Percentiles rank a stretch among this genome's conserved stretches.
Conservation (phyloP, 2,113 vertebrate species). For the Prunella himalayana region DNA sequence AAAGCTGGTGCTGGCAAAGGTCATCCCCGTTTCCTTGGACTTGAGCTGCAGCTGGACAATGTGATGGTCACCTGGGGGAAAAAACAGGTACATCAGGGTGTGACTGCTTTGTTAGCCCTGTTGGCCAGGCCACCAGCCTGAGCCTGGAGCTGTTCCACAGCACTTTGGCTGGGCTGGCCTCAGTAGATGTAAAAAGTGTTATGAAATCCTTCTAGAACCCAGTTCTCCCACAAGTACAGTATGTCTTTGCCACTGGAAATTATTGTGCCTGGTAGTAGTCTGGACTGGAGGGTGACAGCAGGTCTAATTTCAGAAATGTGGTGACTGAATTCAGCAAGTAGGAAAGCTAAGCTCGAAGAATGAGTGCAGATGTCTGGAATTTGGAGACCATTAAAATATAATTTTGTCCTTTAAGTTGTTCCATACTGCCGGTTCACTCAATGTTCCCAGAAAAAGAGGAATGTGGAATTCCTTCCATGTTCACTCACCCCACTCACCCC, state of each 20-base stretch:
- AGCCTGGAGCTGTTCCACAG: neutral
- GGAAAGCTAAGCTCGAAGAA: neutral
- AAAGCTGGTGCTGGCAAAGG: constrained; percentile 95
- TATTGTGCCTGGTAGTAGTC: neutral
- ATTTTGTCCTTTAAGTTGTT: neutral
- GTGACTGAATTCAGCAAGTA: neutral
- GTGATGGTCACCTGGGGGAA: constrained; percentile 88
- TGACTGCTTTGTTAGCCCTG: neutral
- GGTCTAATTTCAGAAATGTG: neutral
- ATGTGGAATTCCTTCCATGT: neutral
- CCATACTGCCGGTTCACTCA: neutral
- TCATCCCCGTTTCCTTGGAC: constrained; percentile 96
- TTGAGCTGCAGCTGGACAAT: constrained; percentile 96
- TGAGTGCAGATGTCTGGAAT: neutral
- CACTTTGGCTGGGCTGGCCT: neutral
- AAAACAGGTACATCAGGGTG: neutral
- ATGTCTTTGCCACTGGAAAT: neutral
- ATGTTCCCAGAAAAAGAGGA: neutral
- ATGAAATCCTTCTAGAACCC: neutral
- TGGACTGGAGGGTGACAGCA: neutral
- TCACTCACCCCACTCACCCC: neutral
- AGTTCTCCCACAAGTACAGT: neutral
- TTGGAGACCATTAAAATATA: neutral
- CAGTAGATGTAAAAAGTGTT: neutral
- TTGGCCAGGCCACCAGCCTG: neutral